Base-by-base conservation (phyloP, 2,888 invertebrate species). In the Onthophagus sagittarius region DNA sequence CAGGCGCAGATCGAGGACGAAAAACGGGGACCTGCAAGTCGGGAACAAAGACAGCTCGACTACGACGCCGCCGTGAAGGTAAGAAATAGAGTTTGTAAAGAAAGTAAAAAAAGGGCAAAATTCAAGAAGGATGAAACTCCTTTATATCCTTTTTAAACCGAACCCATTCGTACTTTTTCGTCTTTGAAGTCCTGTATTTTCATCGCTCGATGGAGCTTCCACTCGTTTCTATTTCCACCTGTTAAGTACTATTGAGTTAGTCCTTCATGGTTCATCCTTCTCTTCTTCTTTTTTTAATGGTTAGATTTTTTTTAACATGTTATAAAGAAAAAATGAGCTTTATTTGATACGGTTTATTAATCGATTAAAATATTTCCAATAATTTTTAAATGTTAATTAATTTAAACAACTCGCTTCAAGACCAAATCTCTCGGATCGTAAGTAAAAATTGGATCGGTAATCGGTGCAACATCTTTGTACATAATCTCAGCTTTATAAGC, bases 401-500 rank as follows among this genome's bases (percentile, higher is more conserved):
- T 14, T 70, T 70, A 70, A 53, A 39, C 72, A 39, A 74, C 71
- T 39, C 72, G 72, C 69, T 77, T 77, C 53, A 82, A 77, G 4
- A 79, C 77, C 62, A 79, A 80, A 31, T 82, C 83, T 13, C 81
- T 74, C 0, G 85, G 84, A 79, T 85, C 83, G 74, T 84, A 85
- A 1, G 89, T 88, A 81, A 90, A 91, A 64, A 91, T 88, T 33
- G 89, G 90, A 69, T 90, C 87, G 5, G 88, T 88, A 14, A 91
- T 90, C 0, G 90, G 90, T 73, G 90, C 89, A 75, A 91, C 90
- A 78, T 88, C 88, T 79, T 86, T 88, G 80, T 91, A 91, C 70
- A 88, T 89, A 74, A 91, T 86, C 78, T 88, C 88, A 7, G 91
- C 91, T 62, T 89, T 89, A 80, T 90, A 90, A 15, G 89, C 90